These are phyloP conservation scores for Acheta domesticus DNA, from an alignment of 2,888 invertebrate genomes.

Conservation along the genomic window DNA sequence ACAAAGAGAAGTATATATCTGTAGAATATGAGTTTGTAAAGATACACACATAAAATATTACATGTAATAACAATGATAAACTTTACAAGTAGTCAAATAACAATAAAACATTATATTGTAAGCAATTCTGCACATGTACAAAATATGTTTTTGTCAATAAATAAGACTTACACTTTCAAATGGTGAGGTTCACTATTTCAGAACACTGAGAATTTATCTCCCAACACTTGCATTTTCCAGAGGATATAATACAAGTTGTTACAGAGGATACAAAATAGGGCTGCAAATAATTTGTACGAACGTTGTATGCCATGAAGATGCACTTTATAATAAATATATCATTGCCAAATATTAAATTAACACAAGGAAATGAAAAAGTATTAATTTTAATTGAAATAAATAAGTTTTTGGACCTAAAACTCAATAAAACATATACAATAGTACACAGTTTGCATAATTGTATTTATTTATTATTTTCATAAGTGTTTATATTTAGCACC, in stretches of 20 bases:
- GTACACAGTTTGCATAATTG: too few relatives aligned
- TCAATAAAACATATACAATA: too few relatives aligned
- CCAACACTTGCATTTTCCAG: background rate
- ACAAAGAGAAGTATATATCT: conserved; percentile 1
- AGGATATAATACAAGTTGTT: background rate
- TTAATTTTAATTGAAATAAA: too few relatives aligned
- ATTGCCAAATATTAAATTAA: too few relatives aligned
- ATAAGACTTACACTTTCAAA: conserved; percentile 10
- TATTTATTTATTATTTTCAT: too few relatives aligned
- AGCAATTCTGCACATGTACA: conserved; percentile 2
- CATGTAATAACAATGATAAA: conserved; percentile 10
- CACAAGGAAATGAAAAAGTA: too few relatives aligned
- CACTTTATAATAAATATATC: background rate
- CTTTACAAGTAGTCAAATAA: conserved; percentile 18
- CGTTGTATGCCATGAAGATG: background rate
- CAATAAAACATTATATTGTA: background rate
- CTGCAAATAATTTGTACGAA: conserved; percentile 11
- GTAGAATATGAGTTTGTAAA: background rate
- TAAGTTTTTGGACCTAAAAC: too few relatives aligned
- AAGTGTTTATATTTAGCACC: too few relatives aligned
- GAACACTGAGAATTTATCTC: conserved; percentile 3
- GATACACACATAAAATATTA: conserved; percentile 18
- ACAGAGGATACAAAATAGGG: conserved; percentile 1
- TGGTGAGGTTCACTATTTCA: conserved; percentile 1
- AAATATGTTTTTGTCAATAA: conserved; percentile 11